phyloP scores from a whole-genome alignment of 2,888 invertebrate species.

The Orchesella flavescens region DNA sequence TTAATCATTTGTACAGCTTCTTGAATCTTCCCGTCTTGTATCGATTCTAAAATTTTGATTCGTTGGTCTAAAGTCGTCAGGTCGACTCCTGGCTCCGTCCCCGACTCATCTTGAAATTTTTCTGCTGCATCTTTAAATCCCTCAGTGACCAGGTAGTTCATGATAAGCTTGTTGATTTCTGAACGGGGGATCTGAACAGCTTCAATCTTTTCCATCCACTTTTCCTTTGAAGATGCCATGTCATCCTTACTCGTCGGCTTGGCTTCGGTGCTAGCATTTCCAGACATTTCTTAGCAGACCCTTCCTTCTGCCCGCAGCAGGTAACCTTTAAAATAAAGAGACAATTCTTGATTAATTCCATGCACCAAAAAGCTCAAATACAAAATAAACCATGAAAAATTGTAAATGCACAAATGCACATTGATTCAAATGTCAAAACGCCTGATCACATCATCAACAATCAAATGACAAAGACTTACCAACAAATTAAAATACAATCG shows the following conservation, averaged over 20 bases:
- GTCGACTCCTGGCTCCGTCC: constrained; percentile 85
- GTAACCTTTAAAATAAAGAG: too few relatives aligned
- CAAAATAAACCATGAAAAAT: too few relatives aligned
- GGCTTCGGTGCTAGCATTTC: constrained; percentile 30
- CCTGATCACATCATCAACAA: too few relatives aligned
- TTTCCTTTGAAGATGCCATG: constrained; percentile 77
- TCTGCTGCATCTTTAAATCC: constrained; percentile 94
- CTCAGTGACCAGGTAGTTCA: constrained; percentile 98
- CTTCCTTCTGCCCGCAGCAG: not conserved
- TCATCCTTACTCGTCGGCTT: constrained; percentile 54
- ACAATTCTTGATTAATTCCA: too few relatives aligned
- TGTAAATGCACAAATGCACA: too few relatives aligned
- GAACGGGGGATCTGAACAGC: constrained; percentile 86
- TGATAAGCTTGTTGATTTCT: constrained; percentile 97
- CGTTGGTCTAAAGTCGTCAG: constrained; percentile 91
- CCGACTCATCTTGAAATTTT: constrained; percentile 96
- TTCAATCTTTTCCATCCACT: constrained; percentile 84
- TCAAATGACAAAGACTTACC: too few relatives aligned
- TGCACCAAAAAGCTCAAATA: too few relatives aligned
- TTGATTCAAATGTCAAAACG: too few relatives aligned
- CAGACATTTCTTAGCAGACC: constrained; percentile 26
- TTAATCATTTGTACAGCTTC: constrained; percentile 96
- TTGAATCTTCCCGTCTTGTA: constrained; percentile 92
- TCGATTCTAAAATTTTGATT: constrained; percentile 93
- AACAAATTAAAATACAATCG: too few relatives aligned